Base-by-base conservation (phyloP, 2,113 vertebrate genomes). In the Tychaedon coryphoeus region DNA sequence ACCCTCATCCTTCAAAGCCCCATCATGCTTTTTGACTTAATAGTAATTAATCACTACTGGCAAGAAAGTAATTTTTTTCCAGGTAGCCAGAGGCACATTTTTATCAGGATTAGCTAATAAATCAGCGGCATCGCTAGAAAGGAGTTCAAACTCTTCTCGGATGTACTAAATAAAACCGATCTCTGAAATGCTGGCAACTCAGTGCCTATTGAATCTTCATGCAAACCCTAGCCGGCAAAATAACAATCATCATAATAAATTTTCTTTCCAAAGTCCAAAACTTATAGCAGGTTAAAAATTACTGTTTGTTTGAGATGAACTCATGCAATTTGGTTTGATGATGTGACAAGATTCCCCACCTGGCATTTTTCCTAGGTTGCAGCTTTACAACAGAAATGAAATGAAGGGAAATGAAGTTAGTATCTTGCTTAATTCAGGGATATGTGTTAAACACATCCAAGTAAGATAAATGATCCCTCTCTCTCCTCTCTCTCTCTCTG, bases 91-190 rank as follows among this genome's bases (percentile, higher is more conserved):
- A 97, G 97, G 97, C 97, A 98, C 97, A 97, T 98, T 98, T 97
- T 97, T 97, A 97, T 97, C 93, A 98, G 95, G 97, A 97, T 98
- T 97, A 97, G 96, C 97, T 98, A 98, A 98, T 98, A 98, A 97
- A 98, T 98, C 97, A 98, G 84, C 80, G 62, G 85, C 96, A 97
- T 97, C 86, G 58, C 88, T 92, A 94, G 94, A 91, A 97, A 97
- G 92, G 92, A 97, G 97, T 98, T 97, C 88, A 96, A 98, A 98
- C 95, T 97, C 97, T 97, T 97, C 95, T 96, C 47, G 38, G 94
- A 93, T 95, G 96, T 94, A 96, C 96, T 97, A 97, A 97, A 97
- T 95, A 95, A 97, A 96, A 95, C 83, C 26, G 4, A 81, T 93
- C 71, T 82, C 86, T 75, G 86, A 80, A 95, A 86, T 12, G 10